Base-by-base conservation (phyloP, 2,888 invertebrate genomes). In the Chrysolina haemoptera region DNA sequence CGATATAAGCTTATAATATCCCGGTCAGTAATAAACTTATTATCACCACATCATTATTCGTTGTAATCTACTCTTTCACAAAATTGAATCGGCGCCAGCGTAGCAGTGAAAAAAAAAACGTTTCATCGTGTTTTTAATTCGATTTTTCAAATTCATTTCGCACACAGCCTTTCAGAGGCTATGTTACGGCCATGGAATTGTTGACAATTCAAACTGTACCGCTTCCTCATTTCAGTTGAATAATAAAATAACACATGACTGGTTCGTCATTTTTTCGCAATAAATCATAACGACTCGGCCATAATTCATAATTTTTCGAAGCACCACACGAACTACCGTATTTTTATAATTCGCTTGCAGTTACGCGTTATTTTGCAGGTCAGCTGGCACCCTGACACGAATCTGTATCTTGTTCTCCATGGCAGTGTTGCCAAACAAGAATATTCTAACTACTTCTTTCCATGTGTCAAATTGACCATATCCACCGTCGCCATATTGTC, bases 361-460 rank as follows among this genome's bases (percentile, higher is more conserved):
- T 75, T 75, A 71, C 71, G 75, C 66, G 69, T 71, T 66, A 69
- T 69, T 75, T 67, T 75, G 72, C 72, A 75, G 75, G 71, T 72
- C 75, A 72, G 65, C 72, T 75, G 72, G 75, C 72, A 72, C 75
- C 72, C 72, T 67, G 71, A 41, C 71, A 66, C 50, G 11, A 55
- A 69, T 69, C 68, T 75, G 50, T 72, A 50, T 69, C 48, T 64
- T 71, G 64, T 67, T 71, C 69, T 69, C 48, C 9, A 22, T 11
- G 22, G 64, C 14, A n/a, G 43, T 46, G 5, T 27, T 27, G n/a
- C n/a, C n/a, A n/a, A n/a, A n/a, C n/a, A n/a, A n/a, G n/a, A n/a
- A n/a, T n/a, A n/a, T n/a, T n/a, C n/a, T n/a, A n/a, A n/a, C n/a
- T n/a, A n/a, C n/a, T n/a, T n/a, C n/a, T n/a, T n/a, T n/a, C n/a